Percentiles rank a stretch among this genome's conserved stretches.
Evolutionary conservation across 2,888 invertebrate genomes (phyloP).

Genomic region (Stenoptilia bipunctidactyla): DNA sequence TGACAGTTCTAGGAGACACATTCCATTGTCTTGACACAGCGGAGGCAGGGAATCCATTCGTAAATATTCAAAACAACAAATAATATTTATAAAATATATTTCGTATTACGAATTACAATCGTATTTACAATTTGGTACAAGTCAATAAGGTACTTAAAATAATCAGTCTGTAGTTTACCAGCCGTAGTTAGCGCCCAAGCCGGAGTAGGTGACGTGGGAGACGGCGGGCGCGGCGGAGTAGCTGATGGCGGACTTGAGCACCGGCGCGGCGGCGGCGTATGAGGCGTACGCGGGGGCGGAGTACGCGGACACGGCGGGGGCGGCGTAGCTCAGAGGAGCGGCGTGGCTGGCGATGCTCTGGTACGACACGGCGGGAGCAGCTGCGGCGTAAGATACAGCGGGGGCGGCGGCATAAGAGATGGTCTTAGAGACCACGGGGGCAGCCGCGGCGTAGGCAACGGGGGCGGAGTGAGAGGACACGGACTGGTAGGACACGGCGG

Average conservation of each 20-base stretch:
- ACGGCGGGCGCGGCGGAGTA: slow-evolving; percentile 56
- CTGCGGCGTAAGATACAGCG: slow-evolving; percentile 10
- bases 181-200: slow-evolving; percentile 62
- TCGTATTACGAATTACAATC: too few species aligned
- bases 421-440: slow-evolving; percentile 14
- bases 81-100: too few species aligned
- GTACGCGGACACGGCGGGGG: slow-evolving; percentile 67
- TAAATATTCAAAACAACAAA: too few species aligned
- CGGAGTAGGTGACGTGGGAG: slow-evolving; percentile 75
- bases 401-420: slow-evolving; percentile 10
- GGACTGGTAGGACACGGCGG: slow-evolving; percentile 28
- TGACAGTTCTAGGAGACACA: too few species aligned
- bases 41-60: too few species aligned
- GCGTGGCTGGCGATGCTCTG: slow-evolving; percentile 12
- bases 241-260: slow-evolving; percentile 29
- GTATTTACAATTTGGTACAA: too few species aligned
- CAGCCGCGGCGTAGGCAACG: slow-evolving; percentile 13
- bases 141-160: too few species aligned
- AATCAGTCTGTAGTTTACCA: slow-evolving; percentile 26
- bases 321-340: slow-evolving; percentile 52
- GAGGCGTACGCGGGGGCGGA: slow-evolving; percentile 20
- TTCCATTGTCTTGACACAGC: too few species aligned
- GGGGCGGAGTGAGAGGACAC: slow-evolving; percentile 24
- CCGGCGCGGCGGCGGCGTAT: slow-evolving; percentile 23
- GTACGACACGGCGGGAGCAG: slow-evolving; percentile 22